A percentile compares a stretch with the other conserved stretches of the same genome.
These are phyloP conservation scores for Dendrolimus pini DNA, from an alignment of 2,888 invertebrate genomes.

Conservation along the genomic window DNA sequence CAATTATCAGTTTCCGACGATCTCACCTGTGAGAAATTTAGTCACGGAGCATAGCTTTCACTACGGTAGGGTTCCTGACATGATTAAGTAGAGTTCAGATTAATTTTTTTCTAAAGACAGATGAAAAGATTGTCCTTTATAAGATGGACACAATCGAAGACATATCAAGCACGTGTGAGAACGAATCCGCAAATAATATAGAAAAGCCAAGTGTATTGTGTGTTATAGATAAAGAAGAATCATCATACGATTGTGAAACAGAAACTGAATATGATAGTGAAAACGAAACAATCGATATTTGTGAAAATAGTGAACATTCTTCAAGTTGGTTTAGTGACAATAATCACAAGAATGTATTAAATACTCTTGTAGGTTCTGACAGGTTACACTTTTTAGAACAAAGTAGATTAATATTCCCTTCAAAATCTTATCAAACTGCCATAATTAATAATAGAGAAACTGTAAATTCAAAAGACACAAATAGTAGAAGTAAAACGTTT, in stretches of 20 bases:
- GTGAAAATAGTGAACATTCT: slow-evolving; percentile 56
- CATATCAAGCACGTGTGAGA: slow-evolving; percentile 68
- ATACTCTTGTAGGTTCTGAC: slow-evolving; percentile 29
- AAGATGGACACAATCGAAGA: slow-evolving; percentile 50
- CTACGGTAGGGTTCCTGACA: slow-evolving; percentile 3
- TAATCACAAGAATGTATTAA: slow-evolving; percentile 24
- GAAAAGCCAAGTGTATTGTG: slow-evolving; percentile 24
- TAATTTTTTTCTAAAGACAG: too few relatives aligned
- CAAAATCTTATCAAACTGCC: slow-evolving; percentile 31
- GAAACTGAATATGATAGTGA: slow-evolving; percentile 63
- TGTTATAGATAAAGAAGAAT: slow-evolving; percentile 28
- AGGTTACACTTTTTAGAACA: slow-evolving; percentile 43
- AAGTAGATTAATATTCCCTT: slow-evolving; percentile 33
- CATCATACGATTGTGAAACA: slow-evolving; percentile 43
- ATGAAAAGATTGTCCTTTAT: neutral
- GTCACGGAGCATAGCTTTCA: slow-evolving; percentile 23
- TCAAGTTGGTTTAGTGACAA: slow-evolving; percentile 24
- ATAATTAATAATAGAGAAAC: slow-evolving; percentile 30
- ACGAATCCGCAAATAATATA: slow-evolving; percentile 26
- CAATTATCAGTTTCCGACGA: slow-evolving; percentile 60
- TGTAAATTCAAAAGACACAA: slow-evolving; percentile 31
- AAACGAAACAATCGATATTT: slow-evolving; percentile 67
- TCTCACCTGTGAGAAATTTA: slow-evolving; percentile 33
- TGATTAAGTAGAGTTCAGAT: too few relatives aligned
- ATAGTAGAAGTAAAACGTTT: slow-evolving; percentile 68